Evolutionary conservation across 2,113 vertebrate genomes (phyloP), one percentile per base, ranked within the genome.

Genomic region (Junco hyemalis): DNA sequence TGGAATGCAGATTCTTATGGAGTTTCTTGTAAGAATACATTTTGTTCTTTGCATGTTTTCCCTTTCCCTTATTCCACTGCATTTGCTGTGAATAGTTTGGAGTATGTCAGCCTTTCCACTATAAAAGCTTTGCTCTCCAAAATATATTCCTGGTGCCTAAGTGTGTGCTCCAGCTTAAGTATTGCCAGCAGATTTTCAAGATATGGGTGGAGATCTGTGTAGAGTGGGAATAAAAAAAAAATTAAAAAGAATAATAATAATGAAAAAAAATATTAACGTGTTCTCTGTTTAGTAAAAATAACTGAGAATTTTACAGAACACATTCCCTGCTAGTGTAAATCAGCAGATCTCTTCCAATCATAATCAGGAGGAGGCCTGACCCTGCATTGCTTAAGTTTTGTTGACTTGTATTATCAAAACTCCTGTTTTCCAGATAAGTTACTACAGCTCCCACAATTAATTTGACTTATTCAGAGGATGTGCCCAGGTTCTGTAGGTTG

Each of bases 91-190:
- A 81, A 57, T 69, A 81, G 23, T 50, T 68, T 73, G 56, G 78
- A 64, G 10, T 36, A 87, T 63, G 68, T 90, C 81, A 97, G 23
- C 44, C 64, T 88, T 96, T 77, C 78, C 40, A 80, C 45, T 88
- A 61, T 86, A 95, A 92, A 93, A 88, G 4, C 13, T 65, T 77
- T 8, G 1, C 54, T 92, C 63, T 86, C 42, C 57, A 47, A 74
- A 71, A 72, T 83, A 45, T 44, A 59, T 81, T 95, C 69, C 64
- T 86, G 36, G 20, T 92, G 33, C 70, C 80, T 74, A 82, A 84
- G 70, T 69, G 19, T 42, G 26, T 61, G 51, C 60, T 92, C 14
- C 51, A 90, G 73, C 15, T 28, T 81, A 86, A 63, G 66, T 14
- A 48, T 19, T 88, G 42, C 57, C 84, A 54, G 23, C 73, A 81